Evolutionary conservation across 2,888 invertebrate species (phyloP).

Genomic region (Ochropleura leucogaster): DNA sequence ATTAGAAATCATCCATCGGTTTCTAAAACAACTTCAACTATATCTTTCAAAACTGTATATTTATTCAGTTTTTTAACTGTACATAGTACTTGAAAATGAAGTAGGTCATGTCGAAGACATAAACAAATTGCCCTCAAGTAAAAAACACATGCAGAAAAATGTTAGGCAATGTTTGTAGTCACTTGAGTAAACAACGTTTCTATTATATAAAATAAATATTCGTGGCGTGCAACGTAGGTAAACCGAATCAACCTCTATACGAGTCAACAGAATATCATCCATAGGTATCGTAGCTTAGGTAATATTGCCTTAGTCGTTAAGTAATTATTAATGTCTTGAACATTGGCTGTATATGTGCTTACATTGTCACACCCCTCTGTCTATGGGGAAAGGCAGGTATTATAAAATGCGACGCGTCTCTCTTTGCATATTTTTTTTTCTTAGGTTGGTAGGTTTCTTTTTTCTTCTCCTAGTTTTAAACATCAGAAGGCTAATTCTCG

Average conservation of each 20-base stretch:
- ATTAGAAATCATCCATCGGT: too few species aligned
- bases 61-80: too few species aligned
- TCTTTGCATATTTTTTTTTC: background rate
- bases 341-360: constrained; percentile 5
- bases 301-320: constrained; percentile 6
- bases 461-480: background rate
- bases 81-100: too few species aligned
- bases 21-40: too few species aligned
- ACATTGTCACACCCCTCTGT: background rate
- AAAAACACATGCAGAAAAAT: background rate
- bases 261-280: background rate
- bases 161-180: background rate
- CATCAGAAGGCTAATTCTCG: background rate
- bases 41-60: too few species aligned
- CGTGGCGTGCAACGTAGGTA: constrained; percentile 24
- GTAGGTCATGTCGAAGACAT: background rate
- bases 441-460: background rate
- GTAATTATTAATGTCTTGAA: constrained; percentile 18
- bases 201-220: constrained; percentile 1
- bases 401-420: background rate
- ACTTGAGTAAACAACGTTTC: constrained; percentile 10
- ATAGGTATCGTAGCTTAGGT: background rate
- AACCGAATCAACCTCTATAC: background rate
- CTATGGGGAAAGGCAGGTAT: background rate
- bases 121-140: background rate